These are phyloP conservation scores for Poecilus cupreus DNA, from an alignment of 2,888 invertebrate genomes.

Conservation along the genomic window DNA sequence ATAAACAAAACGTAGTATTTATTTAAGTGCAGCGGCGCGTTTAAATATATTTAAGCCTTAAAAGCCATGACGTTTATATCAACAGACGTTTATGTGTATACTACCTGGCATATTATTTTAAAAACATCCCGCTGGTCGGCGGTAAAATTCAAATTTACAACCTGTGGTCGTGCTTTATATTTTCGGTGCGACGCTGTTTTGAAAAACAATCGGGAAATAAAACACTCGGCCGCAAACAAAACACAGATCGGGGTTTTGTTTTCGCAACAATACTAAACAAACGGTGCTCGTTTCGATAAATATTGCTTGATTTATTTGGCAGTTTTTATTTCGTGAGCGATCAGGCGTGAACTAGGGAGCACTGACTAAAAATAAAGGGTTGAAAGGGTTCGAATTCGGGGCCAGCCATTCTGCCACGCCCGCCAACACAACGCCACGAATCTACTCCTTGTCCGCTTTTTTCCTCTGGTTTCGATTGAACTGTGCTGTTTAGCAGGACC, in stretches of 20 bases:
- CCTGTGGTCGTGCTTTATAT: slow-evolving; percentile 38
- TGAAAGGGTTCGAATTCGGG: slow-evolving; percentile 34
- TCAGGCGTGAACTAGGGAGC: slow-evolving; percentile 41
- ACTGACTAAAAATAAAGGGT: slow-evolving; percentile 45
- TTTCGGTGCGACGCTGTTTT: slow-evolving; percentile 20
- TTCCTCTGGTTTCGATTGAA: not conserved
- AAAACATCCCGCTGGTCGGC: slow-evolving; percentile 15
- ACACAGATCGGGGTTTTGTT: slow-evolving; percentile 34
- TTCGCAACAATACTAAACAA: slow-evolving; percentile 51
- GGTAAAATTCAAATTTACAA: slow-evolving; percentile 51
- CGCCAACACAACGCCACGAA: slow-evolving; percentile 6
- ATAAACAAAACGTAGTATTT: slow-evolving; percentile 36
- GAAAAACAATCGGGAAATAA: slow-evolving; percentile 35
- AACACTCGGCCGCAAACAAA: slow-evolving; percentile 3
- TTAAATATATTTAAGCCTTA: slow-evolving; percentile 6
- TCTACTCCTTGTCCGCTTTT: not conserved
- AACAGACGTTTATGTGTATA: slow-evolving; percentile 18
- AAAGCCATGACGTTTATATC: slow-evolving; percentile 31
- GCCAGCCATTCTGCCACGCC: slow-evolving; percentile 5
- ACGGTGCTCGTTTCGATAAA: slow-evolving; percentile 50
- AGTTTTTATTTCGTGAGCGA: slow-evolving; percentile 40
- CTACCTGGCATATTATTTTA: slow-evolving; percentile 19
- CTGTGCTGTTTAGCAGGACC: not conserved
- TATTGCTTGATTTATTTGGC: slow-evolving; percentile 50
- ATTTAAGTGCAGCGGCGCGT: slow-evolving; percentile 16